A percentile compares a stretch with the other conserved stretches of the same genome.
These are phyloP conservation scores for Drosophila nigromelanica DNA, from an alignment of 1,140 invertebrate genomes.

Conservation along the genomic window DNA sequence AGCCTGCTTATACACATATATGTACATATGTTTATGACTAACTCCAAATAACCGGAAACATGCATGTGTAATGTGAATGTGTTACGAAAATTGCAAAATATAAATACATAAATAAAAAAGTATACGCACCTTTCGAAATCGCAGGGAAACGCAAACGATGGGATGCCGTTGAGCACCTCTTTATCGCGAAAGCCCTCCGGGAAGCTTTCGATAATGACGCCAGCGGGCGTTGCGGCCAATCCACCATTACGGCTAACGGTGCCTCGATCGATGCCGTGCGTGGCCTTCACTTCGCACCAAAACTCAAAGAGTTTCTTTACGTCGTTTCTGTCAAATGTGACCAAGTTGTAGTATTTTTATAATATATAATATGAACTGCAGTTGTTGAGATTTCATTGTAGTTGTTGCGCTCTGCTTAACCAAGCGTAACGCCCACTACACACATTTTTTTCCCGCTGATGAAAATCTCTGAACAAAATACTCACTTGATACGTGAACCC, in stretches of 20 bases:
- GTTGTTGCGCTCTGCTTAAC: conserved; percentile 33
- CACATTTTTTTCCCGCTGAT: conserved; percentile 24
- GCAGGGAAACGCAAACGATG: conserved; percentile 93
- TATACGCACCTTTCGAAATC: conserved; percentile 89
- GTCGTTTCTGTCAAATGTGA: conserved; percentile 87
- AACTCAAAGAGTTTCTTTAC: conserved; percentile 93
- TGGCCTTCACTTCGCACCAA: conserved; percentile 90
- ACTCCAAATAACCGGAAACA: conserved; percentile 36
- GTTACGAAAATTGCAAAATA: conserved; percentile 9
- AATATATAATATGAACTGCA: conserved; percentile 3
- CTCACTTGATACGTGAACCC: conserved; percentile 82
- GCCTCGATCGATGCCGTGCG: conserved; percentile 84
- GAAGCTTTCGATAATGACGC: conserved; percentile 90
- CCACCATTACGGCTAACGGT: conserved; percentile 48
- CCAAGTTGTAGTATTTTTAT: conserved; percentile 28
- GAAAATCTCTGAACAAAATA: conserved; percentile 52
- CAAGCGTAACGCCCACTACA: conserved; percentile 74
- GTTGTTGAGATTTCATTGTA: conserved; percentile 27
- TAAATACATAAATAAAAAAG: too few relatives aligned
- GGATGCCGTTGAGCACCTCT: conserved; percentile 90
- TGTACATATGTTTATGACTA: conserved; percentile 30
- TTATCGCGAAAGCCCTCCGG: conserved; percentile 89
- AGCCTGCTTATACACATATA: background rate
- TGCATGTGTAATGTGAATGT: conserved; percentile 27
- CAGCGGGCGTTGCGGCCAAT: conserved; percentile 81